Conservation (phyloP, 2,888 invertebrate genomes). For the Scaptodrosophila latifasciaeformis region DNA sequence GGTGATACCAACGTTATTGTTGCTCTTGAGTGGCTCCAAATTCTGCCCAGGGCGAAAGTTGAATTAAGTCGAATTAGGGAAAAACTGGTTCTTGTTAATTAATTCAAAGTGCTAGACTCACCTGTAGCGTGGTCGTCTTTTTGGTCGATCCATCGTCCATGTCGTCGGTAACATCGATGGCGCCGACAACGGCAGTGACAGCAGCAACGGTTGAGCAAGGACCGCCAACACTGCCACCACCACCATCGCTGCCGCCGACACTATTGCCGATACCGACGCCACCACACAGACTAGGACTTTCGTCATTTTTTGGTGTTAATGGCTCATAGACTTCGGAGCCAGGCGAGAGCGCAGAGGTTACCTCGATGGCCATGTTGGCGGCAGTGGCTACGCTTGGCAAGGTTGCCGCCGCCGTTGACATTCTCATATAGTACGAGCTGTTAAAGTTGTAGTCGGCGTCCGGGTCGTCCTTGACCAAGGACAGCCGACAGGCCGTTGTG, state of each 20-base stretch:
- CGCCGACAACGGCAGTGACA: conserved; percentile 31
- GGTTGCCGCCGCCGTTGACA: conserved; percentile 23
- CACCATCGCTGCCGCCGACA: conserved; percentile 34
- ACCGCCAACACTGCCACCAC: conserved; percentile 25
- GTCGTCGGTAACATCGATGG: conserved; percentile 49
- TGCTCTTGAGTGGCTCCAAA: conserved; percentile 45
- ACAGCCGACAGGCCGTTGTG: conserved; percentile 36
- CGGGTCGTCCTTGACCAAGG: conserved; percentile 48
- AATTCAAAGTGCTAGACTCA: conserved; percentile 38
- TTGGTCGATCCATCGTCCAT: conserved; percentile 57
- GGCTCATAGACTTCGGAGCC: conserved; percentile 62
- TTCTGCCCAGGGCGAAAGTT: conserved; percentile 30
- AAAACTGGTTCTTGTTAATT: not conserved
- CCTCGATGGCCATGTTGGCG: conserved; percentile 30
- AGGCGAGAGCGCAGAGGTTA: conserved; percentile 52
- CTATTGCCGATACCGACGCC: conserved; percentile 27
- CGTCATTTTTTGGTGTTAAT: conserved; percentile 61
- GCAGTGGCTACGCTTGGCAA: conserved; percentile 28
- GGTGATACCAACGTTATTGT: conserved; percentile 25
- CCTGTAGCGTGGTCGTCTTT: conserved; percentile 54
- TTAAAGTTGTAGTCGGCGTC: conserved; percentile 56
- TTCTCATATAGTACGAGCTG: conserved; percentile 51
- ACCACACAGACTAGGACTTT: conserved; percentile 58
- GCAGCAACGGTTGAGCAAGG: conserved; percentile 23
- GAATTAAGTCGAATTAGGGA: not conserved